A percentile compares a stretch with the other conserved stretches of the same genome.
Conservation (phyloP, 2,113 vertebrate genomes). For the Hemibagrus wyckioides region DNA sequence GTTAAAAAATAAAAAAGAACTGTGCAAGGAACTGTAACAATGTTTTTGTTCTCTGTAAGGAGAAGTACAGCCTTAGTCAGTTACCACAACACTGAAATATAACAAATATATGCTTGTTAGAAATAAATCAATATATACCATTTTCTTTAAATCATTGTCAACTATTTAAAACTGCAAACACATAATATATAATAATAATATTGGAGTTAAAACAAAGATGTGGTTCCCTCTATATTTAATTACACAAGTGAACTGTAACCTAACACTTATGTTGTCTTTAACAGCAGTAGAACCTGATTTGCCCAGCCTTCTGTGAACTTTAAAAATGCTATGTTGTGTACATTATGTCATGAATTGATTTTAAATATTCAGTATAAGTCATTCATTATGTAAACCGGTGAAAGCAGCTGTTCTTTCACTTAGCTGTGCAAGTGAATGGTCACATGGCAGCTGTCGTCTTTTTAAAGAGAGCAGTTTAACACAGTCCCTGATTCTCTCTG, state of each 20-base stretch:
- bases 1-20: neutral
- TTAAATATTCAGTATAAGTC: slow-evolving; percentile 5
- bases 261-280: neutral
- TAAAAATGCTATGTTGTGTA: neutral
- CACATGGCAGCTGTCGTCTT: neutral
- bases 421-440: neutral
- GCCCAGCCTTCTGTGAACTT: neutral
- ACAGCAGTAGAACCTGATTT: neutral
- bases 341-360: neutral
- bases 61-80: neutral
- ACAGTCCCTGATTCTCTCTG: slow-evolving; percentile 1
- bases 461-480: neutral
- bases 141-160: neutral
- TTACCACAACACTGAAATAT: neutral
- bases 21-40: neutral
- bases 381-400: neutral
- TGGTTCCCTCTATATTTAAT: slow-evolving; percentile 2
- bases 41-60: neutral
- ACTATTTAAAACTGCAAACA: neutral
- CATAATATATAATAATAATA: neutral
- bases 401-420: neutral
- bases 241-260: neutral
- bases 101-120: neutral
- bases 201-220: neutral
- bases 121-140: neutral